These are phyloP conservation scores for Amaurobius ferox DNA, from an alignment of 2,888 invertebrate species.

Conservation along the genomic window DNA sequence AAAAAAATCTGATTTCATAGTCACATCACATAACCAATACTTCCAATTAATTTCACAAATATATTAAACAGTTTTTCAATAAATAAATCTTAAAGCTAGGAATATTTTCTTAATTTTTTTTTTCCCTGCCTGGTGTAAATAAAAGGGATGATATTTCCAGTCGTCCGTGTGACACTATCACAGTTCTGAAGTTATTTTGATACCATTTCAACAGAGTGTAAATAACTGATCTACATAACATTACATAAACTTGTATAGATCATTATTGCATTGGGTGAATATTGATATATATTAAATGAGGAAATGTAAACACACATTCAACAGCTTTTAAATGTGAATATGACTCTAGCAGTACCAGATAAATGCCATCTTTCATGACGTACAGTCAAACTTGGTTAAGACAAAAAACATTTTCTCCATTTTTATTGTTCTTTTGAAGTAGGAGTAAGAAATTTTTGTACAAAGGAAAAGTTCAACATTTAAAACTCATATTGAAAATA, in stretches of 20 bases:
- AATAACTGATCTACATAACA: slow-evolving; percentile 59
- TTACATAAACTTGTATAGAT: slow-evolving; percentile 44
- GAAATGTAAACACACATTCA: slow-evolving; percentile 59
- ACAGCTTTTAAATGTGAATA: slow-evolving; percentile 45
- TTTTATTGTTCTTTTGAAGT: too few species aligned
- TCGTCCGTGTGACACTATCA: slow-evolving; percentile 51
- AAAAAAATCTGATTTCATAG: neutral
- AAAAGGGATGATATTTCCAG: neutral
- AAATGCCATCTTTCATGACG: slow-evolving; percentile 14
- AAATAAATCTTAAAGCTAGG: neutral
- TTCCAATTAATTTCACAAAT: neutral
- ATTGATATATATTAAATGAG: slow-evolving; percentile 62
- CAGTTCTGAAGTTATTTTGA: slow-evolving; percentile 51
- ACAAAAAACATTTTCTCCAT: too few species aligned
- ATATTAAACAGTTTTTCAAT: neutral
- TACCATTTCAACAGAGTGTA: slow-evolving; percentile 31
- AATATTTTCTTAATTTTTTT: neutral
- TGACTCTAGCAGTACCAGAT: slow-evolving; percentile 27
- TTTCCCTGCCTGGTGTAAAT: neutral
- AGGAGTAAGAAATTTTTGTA: too few species aligned
- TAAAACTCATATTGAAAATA: too few species aligned
- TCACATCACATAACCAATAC: neutral
- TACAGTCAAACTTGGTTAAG: neutral
- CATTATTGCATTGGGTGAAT: slow-evolving; percentile 68
- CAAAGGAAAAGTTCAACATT: too few species aligned